phyloP scores from a whole-genome alignment of 1,140 invertebrate genomes.

The Aphis craccivora region DNA sequence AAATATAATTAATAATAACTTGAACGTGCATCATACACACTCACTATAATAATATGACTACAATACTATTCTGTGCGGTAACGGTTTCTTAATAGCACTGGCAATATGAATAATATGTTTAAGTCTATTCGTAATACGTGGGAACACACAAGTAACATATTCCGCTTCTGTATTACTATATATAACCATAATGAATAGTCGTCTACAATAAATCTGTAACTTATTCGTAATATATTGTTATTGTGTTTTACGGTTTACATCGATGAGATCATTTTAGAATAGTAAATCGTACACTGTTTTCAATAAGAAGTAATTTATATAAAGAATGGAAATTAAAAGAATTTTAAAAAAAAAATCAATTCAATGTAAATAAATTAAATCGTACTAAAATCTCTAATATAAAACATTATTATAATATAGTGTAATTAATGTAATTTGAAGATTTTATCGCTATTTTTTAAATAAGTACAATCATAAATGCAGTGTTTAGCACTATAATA shows the following conservation, averaged over 20 bases:
- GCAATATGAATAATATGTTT: neutral
- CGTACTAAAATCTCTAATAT: too few species aligned
- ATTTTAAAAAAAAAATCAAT: neutral
- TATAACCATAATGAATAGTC: neutral
- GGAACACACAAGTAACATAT: neutral
- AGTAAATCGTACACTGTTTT: too few species aligned
- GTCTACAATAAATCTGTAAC: neutral
- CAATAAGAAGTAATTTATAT: neutral
- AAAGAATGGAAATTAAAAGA: too few species aligned
- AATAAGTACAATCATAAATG: neutral
- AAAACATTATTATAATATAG: neutral
- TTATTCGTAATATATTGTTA: neutral
- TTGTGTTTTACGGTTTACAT: neutral
- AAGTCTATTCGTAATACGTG: neutral
- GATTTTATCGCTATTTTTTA: neutral
- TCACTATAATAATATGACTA: neutral
- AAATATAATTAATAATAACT: slow-evolving; percentile 15
- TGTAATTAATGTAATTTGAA: neutral
- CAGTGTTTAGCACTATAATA: neutral
- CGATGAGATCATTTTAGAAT: neutral
- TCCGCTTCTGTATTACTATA: neutral
- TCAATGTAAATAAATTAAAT: too few species aligned
- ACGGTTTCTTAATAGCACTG: neutral
- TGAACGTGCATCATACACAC: neutral
- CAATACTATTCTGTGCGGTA: neutral